phyloP scores from a whole-genome alignment of 2,797 vertebrate genomes.

The Nyctibius grandis region DNA sequence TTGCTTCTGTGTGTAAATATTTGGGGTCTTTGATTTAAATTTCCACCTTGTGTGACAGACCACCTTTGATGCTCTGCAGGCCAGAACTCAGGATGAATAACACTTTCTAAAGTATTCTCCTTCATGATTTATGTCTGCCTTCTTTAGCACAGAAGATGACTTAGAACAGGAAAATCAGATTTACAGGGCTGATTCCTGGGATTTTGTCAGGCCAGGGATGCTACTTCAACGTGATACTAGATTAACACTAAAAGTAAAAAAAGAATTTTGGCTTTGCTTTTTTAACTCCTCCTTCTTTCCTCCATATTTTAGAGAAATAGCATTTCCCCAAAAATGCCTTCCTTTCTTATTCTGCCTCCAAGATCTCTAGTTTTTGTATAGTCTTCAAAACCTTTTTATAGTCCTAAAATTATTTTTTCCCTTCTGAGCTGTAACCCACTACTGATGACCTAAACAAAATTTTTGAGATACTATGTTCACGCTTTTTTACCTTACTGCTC shows the following conservation, averaged over 20 bases:
- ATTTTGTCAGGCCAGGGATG: background rate
- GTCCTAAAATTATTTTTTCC: background rate
- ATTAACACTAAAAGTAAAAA: background rate
- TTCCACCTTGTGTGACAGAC: background rate
- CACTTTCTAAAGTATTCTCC: background rate
- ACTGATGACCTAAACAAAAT: background rate
- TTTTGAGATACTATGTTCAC: background rate
- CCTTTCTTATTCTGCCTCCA: background rate
- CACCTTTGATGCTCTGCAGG: background rate
- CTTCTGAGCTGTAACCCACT: background rate
- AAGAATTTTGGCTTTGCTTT: background rate
- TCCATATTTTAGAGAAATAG: background rate
- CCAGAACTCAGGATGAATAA: background rate
- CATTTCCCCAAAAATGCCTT: background rate
- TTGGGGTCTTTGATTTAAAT: background rate
- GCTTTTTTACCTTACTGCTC: background rate
- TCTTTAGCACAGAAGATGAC: background rate
- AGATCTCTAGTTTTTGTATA: background rate
- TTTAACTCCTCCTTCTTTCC: background rate
- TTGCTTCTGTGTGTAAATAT: background rate
- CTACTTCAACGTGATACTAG: background rate
- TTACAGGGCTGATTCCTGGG: background rate
- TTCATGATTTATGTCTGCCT: background rate
- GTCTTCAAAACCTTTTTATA: background rate
- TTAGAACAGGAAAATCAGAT: background rate